phyloP scores from a whole-genome alignment of 2,888 invertebrate genomes.

The Stomorhina lunata region DNA sequence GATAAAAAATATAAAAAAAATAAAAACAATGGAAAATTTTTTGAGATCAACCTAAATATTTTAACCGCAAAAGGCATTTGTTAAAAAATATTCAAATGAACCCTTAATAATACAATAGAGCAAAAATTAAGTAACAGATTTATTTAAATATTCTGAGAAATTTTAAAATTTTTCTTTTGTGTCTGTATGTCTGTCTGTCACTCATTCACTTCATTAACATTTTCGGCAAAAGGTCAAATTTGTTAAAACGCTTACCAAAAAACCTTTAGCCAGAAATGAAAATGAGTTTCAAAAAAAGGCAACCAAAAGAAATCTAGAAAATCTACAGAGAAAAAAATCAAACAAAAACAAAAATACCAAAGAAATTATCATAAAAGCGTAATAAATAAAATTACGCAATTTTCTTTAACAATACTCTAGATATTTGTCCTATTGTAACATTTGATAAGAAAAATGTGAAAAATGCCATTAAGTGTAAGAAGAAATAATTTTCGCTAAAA shows the following conservation, averaged over 20 bases:
- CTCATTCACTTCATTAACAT: background rate
- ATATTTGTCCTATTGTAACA: background rate
- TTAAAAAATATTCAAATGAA: background rate
- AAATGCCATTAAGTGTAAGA: background rate
- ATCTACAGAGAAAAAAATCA: background rate
- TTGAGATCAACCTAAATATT: too few species aligned
- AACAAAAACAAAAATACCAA: background rate
- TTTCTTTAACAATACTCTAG: background rate
- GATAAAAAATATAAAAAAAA: too few species aligned
- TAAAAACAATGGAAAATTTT: too few species aligned
- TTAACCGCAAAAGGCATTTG: background rate
- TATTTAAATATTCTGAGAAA: background rate
- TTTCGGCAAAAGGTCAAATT: background rate
- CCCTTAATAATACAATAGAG: background rate
- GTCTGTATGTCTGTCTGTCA: background rate
- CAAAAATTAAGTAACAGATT: slow-evolving; percentile 2
- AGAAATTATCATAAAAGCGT: slow-evolving; percentile 35
- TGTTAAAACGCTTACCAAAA: background rate
- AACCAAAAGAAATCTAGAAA: background rate
- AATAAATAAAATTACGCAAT: slow-evolving; percentile 41
- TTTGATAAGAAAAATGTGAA: background rate
- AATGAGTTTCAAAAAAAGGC: background rate
- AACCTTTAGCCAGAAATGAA: background rate
- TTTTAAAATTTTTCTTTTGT: background rate
- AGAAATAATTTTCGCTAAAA: slow-evolving; percentile 21